Conservation (phyloP, 2,797 vertebrate species). For the Tokudaia tokunoshimensis region DNA sequence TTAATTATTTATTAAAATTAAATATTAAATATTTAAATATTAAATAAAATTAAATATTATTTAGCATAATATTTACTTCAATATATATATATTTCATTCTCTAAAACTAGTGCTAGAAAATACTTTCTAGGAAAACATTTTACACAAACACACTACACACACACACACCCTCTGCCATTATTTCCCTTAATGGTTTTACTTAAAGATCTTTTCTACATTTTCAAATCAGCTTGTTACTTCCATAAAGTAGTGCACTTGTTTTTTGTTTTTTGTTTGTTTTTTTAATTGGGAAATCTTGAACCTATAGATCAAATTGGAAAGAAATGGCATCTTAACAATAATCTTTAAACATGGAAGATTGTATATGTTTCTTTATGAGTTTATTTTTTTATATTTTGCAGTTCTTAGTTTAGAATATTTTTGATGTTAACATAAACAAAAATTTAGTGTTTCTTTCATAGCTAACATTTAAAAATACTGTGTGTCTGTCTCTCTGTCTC, state of each 20-base stretch:
- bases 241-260: not conserved
- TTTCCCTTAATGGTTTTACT: not conserved
- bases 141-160: not conserved
- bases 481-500: not conserved
- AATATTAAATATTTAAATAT: no score
- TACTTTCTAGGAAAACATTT: not conserved
- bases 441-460: not conserved
- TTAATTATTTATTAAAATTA: slow-evolving; percentile 28
- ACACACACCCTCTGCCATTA: not conserved
- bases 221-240: slow-evolving; percentile 15
- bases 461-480: not conserved
- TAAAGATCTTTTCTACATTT: slow-evolving; percentile 29
- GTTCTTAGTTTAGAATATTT: slow-evolving; percentile 41
- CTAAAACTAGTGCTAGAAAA: slow-evolving; percentile 41
- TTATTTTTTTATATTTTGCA: not conserved
- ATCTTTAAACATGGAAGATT: not conserved
- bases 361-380: not conserved
- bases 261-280: not conserved
- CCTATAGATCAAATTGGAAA: not conserved
- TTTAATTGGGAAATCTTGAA: slow-evolving; percentile 2
- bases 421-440: not conserved
- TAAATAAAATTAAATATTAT: no score
- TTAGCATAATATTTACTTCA: slow-evolving; percentile 32
- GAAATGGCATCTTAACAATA: slow-evolving; percentile 13
- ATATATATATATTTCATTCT: not conserved